Conservation (phyloP, 2,113 vertebrate genomes). For the Python bivittatus region DNA sequence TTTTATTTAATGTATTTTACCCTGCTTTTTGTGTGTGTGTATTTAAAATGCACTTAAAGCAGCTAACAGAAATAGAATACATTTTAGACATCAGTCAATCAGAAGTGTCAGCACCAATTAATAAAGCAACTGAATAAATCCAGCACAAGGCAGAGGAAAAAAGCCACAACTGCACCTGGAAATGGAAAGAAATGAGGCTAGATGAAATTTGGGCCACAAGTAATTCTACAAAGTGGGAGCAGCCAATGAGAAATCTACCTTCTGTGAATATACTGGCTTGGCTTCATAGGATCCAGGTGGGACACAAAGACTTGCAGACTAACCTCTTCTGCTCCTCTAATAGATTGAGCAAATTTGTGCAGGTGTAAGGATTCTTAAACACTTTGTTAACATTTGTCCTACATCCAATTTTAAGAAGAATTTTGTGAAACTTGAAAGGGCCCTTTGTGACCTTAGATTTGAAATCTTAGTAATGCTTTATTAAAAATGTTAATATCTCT, state of each 20-base stretch:
- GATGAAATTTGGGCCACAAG: not conserved
- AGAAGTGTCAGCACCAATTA: not conserved
- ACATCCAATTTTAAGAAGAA: not conserved
- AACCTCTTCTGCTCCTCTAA: not conserved
- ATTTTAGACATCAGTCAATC: not conserved
- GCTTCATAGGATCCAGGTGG: not conserved
- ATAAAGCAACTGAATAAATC: not conserved
- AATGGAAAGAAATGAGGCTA: not conserved
- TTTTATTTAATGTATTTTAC: not conserved
- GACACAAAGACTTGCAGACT: not conserved
- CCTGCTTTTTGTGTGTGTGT: not conserved
- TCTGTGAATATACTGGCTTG: not conserved
- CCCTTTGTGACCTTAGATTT: not conserved
- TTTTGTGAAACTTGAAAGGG: not conserved
- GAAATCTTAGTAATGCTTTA: not conserved
- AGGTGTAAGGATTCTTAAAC: not conserved
- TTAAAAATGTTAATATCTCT: not conserved
- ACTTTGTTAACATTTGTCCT: not conserved
- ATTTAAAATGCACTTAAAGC: not conserved
- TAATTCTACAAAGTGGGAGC: not conserved
- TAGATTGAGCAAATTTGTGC: not conserved
- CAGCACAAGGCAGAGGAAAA: not conserved
- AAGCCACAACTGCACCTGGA: not conserved
- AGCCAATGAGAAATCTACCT: not conserved
- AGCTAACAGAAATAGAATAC: not conserved